Base-by-base conservation (phyloP, 2,113 vertebrate species). In the Syngnathoides biaculeatus region DNA sequence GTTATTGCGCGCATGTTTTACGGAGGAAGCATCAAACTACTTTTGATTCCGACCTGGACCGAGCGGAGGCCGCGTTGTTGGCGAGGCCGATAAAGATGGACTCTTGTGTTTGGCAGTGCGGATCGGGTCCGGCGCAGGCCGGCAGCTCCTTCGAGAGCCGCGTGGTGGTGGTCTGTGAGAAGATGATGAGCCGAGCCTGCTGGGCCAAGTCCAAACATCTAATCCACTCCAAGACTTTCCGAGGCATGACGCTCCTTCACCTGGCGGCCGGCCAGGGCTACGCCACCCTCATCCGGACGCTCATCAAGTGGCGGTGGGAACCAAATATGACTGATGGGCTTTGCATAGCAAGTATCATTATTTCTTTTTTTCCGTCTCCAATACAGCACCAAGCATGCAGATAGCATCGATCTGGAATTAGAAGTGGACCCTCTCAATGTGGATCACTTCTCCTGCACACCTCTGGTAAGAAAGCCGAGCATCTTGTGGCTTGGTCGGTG, bases 191-290 rank as follows among this genome's bases (percentile, higher is more conserved):
- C 85, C 91, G 96, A 27, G 94, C 97, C 40, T 98, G 97, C 90
- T 99, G 97, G 97, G 93, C 95, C n/a, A 98, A 98, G 89, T 98
- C 97, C 86, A 99, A 99, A 91, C 97, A 97, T 83, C 87, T 99
- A 89, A 98, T 99, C 93, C 97, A 99, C 78, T 96, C 96, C 1
- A 98, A 99, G 93, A 99, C 96, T 24, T 99, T 99, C 92, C 91
- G 97, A 64, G 97, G 97, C 66, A 99, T 99, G 97, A 99, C 97
- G 0, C 93, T 99, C 74, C 89, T 99, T 43, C 96, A 99, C 89
- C 93, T 98, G 57, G 97, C 97, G 0, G 97, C 96, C 2, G 97
- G 95, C 73, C 97, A 99, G 87, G 97, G 97, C 83, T 99, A 99
- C 4, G 96, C 96, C 86, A 98, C 96, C 24, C 95, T 99, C 64